A percentile compares a stretch with the other conserved stretches of the same genome.
Evolutionary conservation across 2,113 vertebrate genomes (phyloP).

Genomic region (Marcusenius ussheri): DNA sequence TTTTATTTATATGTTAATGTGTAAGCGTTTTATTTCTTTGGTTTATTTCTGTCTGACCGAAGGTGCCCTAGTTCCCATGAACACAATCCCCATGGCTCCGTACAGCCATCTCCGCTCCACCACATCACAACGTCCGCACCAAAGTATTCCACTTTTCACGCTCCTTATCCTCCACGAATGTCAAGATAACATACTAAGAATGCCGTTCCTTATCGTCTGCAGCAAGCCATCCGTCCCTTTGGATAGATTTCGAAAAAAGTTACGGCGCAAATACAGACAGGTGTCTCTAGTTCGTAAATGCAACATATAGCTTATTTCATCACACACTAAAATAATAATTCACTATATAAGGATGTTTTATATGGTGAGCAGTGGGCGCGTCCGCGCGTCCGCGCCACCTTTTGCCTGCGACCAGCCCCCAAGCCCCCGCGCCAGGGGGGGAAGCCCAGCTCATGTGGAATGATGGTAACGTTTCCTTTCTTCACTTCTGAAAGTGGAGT

Average conservation of each 20-base stretch:
- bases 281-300: neutral
- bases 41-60: neutral
- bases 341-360: neutral
- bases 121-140: neutral
- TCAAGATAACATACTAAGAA: neutral
- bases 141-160: neutral
- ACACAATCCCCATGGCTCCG: neutral
- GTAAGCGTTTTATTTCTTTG: neutral
- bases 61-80: neutral
- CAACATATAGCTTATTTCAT: neutral
- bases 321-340: neutral
- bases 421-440: neutral
- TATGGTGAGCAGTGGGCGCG: neutral
- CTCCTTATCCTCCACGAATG: neutral
- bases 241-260: neutral
- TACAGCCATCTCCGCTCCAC: neutral
- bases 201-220: neutral
- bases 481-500: slow-evolving; percentile 1
- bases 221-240: neutral
- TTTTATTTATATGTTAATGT: neutral
- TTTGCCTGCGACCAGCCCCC: neutral
- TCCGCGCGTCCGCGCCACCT: neutral
- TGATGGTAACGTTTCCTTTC: neutral
- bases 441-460: neutral
- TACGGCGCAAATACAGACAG: neutral